phyloP scores from a whole-genome alignment of 2,113 vertebrate species.

The Cyphomyrus plagiostoma region DNA sequence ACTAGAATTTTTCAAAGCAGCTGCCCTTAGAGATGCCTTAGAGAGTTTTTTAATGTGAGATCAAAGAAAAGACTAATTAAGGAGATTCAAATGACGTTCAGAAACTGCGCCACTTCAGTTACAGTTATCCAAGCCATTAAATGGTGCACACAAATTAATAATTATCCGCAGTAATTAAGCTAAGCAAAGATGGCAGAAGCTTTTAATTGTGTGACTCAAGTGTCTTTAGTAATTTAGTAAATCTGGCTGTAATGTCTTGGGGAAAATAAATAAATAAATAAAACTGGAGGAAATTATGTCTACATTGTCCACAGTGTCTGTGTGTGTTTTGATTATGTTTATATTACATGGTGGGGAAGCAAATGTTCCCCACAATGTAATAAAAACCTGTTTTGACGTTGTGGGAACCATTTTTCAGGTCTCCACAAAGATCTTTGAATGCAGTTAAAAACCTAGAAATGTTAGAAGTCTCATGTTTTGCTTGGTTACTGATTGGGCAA shows the following conservation, averaged over 20 bases:
- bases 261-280: neutral
- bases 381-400: neutral
- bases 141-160: constrained; percentile 12
- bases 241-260: neutral
- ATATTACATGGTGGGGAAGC: neutral
- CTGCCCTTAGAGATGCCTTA: neutral
- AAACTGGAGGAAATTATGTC: neutral
- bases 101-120: constrained; percentile 3
- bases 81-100: constrained; percentile 20
- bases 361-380: neutral
- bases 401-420: neutral
- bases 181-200: neutral
- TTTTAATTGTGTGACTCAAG: neutral
- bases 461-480: neutral
- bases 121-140: constrained; percentile 11
- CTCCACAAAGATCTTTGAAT: neutral
- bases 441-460: neutral
- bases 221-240: neutral
- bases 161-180: constrained; percentile 25
- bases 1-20: neutral
- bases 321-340: neutral
- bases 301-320: neutral
- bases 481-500: neutral
- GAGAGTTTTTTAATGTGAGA: constrained; percentile 7
- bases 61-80: constrained; percentile 27